These are phyloP conservation scores for Trichosurus vulpecula DNA, from an alignment of 2,797 vertebrate species.

Conservation along the genomic window DNA sequence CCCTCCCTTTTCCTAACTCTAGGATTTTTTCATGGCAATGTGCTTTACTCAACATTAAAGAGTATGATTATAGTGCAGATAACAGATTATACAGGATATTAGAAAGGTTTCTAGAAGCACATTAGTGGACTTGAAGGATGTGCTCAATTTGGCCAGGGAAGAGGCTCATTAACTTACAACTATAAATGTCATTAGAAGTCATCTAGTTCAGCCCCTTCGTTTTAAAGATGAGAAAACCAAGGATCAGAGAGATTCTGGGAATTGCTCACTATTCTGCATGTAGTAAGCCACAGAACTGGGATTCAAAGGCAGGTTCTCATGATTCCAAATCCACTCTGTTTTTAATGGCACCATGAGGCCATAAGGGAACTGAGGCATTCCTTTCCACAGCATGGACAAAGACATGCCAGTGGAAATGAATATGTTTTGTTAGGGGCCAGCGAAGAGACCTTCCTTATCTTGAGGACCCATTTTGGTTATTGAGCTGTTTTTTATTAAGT, in stretches of 20 bases:
- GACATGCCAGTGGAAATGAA: not conserved
- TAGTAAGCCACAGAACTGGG: not conserved
- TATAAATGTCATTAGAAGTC: not conserved
- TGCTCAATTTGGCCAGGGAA: not conserved
- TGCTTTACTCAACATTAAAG: not conserved
- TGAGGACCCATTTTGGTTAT: not conserved
- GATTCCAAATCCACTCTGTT: not conserved
- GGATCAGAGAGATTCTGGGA: not conserved
- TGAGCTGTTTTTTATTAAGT: not conserved
- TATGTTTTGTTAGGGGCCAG: not conserved
- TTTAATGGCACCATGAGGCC: not conserved
- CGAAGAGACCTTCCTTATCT: not conserved
- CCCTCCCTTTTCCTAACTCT: not conserved
- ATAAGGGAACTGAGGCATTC: not conserved
- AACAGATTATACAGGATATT: not conserved
- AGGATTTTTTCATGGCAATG: not conserved
- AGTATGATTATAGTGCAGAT: not conserved
- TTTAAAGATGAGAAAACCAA: not conserved
- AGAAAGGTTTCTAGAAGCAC: not conserved
- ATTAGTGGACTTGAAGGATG: not conserved
- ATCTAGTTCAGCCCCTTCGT: not conserved
- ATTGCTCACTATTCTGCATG: not conserved
- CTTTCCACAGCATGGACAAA: not conserved
- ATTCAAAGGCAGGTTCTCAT: not conserved
- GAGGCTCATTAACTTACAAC: not conserved